A percentile compares a stretch with the other conserved stretches of the same genome.
phyloP scores from a whole-genome alignment of 2,888 invertebrate genomes.

The Erebia epiphron region DNA sequence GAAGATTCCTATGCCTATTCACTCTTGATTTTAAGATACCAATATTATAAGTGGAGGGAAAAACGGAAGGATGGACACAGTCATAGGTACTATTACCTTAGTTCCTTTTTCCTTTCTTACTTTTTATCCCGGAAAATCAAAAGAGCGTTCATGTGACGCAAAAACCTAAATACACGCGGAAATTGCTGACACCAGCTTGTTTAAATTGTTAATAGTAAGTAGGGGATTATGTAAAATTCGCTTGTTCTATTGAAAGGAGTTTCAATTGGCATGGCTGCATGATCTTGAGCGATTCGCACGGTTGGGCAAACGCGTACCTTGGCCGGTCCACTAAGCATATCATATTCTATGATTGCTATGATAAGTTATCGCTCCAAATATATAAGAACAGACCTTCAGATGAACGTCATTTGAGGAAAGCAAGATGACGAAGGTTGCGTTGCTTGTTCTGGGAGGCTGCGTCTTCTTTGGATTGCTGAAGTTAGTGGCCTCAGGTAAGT shows the following conservation, averaged over 20 bases:
- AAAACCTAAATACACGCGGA: too few relatives aligned
- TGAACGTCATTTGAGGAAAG: slow-evolving; percentile 28
- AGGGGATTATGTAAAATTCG: too few relatives aligned
- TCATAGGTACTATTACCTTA: too few relatives aligned
- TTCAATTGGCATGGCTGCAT: slow-evolving; percentile 11
- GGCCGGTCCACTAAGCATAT: slow-evolving; percentile 50
- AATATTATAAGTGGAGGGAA: too few relatives aligned
- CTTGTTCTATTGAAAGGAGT: background rate
- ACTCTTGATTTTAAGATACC: too few relatives aligned
- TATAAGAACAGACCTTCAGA: slow-evolving; percentile 28
- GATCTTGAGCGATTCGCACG: slow-evolving; percentile 28
- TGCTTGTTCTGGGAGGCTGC: slow-evolving; percentile 32
- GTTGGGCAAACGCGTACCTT: slow-evolving; percentile 47
- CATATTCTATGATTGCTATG: slow-evolving; percentile 45
- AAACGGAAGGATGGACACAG: too few relatives aligned
- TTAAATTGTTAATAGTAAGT: too few relatives aligned
- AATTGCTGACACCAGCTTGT: too few relatives aligned
- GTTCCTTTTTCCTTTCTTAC: background rate
- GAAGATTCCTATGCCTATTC: too few relatives aligned
- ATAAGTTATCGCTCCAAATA: slow-evolving; percentile 45
- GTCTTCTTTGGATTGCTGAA: slow-evolving; percentile 37
- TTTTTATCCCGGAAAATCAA: background rate
- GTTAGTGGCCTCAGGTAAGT: slow-evolving; percentile 35
- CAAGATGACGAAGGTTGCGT: slow-evolving; percentile 40
- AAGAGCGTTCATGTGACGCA: too few relatives aligned